Evolutionary conservation across 2,797 vertebrate genomes (phyloP).

Genomic region (Pangasius larnaudii): DNA sequence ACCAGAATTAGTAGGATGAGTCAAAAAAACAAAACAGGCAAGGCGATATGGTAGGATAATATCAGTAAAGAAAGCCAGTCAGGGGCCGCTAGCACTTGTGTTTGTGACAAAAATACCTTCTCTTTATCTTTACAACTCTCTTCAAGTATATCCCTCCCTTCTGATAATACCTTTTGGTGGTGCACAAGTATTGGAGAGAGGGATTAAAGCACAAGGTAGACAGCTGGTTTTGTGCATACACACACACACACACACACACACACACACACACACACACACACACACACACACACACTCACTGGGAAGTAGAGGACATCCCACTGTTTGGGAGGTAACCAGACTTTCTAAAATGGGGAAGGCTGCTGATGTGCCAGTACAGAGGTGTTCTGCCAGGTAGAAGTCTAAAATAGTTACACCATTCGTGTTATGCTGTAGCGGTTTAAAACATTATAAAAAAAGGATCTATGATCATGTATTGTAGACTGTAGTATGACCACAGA

Average conservation of each 20-base stretch:
- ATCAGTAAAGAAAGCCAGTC: background rate
- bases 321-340: background rate
- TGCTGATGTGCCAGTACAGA: background rate
- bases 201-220: background rate
- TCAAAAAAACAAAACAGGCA: background rate
- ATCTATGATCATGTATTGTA: background rate
- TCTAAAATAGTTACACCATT: background rate
- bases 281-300: background rate
- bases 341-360: background rate
- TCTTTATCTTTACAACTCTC: background rate
- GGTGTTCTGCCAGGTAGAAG: background rate
- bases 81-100: background rate
- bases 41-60: background rate
- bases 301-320: background rate
- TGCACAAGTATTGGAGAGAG: background rate
- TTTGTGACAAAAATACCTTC: background rate
- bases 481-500: background rate
- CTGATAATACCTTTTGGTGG: background rate
- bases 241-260: slow-evolving; percentile 8
- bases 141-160: background rate
- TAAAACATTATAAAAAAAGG: too few species aligned
- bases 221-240: background rate
- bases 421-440: background rate
- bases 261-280: background rate
- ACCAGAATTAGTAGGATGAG: background rate